Percentiles rank a stretch among this genome's conserved stretches.
Evolutionary conservation across 2,113 vertebrate genomes (phyloP).

Genomic region (Microcebus tavaratra): DNA sequence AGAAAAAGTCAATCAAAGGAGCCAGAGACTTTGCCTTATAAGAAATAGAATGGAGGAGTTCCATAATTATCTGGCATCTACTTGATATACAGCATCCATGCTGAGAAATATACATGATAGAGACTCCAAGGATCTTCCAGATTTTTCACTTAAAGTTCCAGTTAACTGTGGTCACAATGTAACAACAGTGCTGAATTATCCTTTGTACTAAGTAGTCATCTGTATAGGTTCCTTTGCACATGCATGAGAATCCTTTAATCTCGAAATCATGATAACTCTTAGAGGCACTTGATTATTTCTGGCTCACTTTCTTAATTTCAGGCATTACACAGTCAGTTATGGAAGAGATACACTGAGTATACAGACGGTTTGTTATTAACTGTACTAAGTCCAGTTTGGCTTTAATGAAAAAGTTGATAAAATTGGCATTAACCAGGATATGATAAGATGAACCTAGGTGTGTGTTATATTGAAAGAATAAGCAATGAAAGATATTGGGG

Average conservation of each 20-base stretch:
- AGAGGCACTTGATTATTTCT: slow-evolving; percentile 83
- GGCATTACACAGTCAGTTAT: slow-evolving; percentile 94
- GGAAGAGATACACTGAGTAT: slow-evolving; percentile 93
- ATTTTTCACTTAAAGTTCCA: slow-evolving; percentile 90
- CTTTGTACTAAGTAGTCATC: slow-evolving; percentile 93
- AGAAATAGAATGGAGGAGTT: slow-evolving; percentile 88
- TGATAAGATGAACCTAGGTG: slow-evolving; percentile 92
- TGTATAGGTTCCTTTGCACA: slow-evolving; percentile 92
- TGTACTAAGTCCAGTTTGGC: slow-evolving; percentile 92
- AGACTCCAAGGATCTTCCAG: slow-evolving; percentile 92
- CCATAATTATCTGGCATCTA: slow-evolving; percentile 93
- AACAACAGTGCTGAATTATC: slow-evolving; percentile 94
- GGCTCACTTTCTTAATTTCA: slow-evolving; percentile 92
- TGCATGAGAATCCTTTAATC: slow-evolving; percentile 89
- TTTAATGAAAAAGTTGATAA: slow-evolving; percentile 95
- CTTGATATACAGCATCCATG: slow-evolving; percentile 91
- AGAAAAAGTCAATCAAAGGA: not conserved
- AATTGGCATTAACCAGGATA: slow-evolving; percentile 91
- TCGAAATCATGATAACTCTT: slow-evolving; percentile 92
- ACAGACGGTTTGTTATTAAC: slow-evolving; percentile 94
- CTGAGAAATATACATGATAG: slow-evolving; percentile 94
- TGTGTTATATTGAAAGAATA: slow-evolving; percentile 95
- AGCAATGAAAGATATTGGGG: slow-evolving; percentile 89
- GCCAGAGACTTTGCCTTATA: not conserved
- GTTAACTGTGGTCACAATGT: slow-evolving; percentile 90